These are phyloP conservation scores for Thereva nobilitata DNA, from an alignment of 2,888 invertebrate species.

Conservation along the genomic window DNA sequence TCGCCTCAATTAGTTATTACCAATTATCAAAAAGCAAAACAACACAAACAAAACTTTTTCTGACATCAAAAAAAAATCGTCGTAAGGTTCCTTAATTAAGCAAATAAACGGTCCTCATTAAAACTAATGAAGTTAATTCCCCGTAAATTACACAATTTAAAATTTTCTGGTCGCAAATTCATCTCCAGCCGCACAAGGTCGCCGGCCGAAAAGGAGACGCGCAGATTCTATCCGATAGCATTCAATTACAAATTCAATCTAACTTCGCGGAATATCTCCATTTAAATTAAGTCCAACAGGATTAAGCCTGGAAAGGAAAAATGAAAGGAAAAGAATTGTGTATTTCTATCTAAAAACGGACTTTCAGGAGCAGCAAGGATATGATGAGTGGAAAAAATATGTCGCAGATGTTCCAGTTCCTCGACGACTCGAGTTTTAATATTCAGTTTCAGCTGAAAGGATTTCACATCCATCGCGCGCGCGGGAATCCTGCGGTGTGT, in stretches of 20 bases:
- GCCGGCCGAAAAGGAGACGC: neutral
- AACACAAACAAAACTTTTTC: too few species aligned
- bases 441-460: slow-evolving; percentile 5
- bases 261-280: slow-evolving; percentile 13
- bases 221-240: slow-evolving; percentile 13
- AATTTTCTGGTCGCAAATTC: too few species aligned
- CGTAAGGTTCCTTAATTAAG: too few species aligned
- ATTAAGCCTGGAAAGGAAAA: slow-evolving; percentile 1
- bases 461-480: slow-evolving; percentile 1
- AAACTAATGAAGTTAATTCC: too few species aligned
- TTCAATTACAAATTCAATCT: slow-evolving; percentile 20
- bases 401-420: slow-evolving; percentile 14
- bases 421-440: slow-evolving; percentile 8
- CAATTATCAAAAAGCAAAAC: too few species aligned
- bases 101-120: too few species aligned
- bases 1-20: too few species aligned
- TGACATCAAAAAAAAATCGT: too few species aligned
- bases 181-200: too few species aligned
- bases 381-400: neutral
- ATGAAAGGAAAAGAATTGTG: neutral
- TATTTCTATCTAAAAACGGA: neutral
- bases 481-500: slow-evolving; percentile 3
- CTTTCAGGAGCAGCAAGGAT: neutral
- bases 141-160: too few species aligned
- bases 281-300: neutral